These are phyloP conservation scores for Dasypus novemcinctus DNA, from an alignment of 2,113 vertebrate genomes.

Conservation along the genomic window DNA sequence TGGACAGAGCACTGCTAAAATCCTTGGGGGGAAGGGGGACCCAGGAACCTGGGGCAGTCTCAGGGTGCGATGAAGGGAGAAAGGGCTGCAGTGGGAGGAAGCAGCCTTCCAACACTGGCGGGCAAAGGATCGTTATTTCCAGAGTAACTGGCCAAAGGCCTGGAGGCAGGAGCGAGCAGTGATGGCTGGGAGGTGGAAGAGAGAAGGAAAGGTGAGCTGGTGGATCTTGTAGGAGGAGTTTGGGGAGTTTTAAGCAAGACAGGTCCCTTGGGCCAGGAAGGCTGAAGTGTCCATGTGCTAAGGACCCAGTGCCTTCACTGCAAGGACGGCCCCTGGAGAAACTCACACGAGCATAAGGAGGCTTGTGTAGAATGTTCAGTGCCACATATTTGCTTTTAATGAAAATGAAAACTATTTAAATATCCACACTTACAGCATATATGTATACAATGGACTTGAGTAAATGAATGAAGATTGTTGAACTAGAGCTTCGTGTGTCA, in stretches of 20 bases:
- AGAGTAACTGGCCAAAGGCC: neutral
- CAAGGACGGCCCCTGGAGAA: neutral
- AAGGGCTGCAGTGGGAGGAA: neutral
- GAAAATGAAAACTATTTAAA: neutral
- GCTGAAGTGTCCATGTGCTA: neutral
- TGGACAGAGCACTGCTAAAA: neutral
- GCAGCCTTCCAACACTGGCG: neutral
- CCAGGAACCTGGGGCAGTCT: neutral
- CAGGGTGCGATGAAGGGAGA: neutral
- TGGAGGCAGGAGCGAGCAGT: neutral
- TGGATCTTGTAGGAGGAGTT: too few species aligned
- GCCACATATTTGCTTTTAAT: neutral
- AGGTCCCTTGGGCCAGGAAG: neutral
- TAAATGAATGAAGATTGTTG: constrained; percentile 6
- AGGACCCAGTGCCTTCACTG: neutral
- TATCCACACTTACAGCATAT: neutral
- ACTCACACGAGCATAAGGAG: neutral
- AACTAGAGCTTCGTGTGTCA: neutral
- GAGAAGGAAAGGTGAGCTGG: too few species aligned
- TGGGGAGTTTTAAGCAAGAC: too few species aligned
- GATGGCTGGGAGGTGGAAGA: too few species aligned
- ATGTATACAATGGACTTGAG: neutral
- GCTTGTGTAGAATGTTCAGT: neutral
- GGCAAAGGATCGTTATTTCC: neutral
- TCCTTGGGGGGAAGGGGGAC: neutral